phyloP scores from a whole-genome alignment of 2,797 vertebrate species.

The Brotula barbata region DNA sequence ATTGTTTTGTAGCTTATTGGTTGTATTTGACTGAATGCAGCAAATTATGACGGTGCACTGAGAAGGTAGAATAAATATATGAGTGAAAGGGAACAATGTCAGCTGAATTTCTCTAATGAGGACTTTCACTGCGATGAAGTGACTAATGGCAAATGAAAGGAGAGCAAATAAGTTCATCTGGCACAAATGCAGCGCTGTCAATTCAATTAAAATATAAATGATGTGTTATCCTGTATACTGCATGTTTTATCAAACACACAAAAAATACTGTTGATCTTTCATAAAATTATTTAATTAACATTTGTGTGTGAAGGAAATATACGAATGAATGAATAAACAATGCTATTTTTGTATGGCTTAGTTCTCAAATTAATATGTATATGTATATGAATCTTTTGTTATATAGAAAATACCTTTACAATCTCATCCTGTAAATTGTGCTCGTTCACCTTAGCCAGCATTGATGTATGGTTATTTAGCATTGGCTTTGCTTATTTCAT shows the following conservation, averaged over 20 bases:
- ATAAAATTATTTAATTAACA: not conserved
- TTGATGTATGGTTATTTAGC: conserved; percentile 6
- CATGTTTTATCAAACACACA: not conserved
- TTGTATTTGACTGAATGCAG: conserved; percentile 36
- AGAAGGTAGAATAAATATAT: conserved; percentile 17
- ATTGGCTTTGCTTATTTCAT: no score
- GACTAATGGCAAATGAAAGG: conserved; percentile 6
- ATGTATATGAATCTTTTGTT: no score
- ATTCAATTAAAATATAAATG: not conserved
- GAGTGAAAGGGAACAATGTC: conserved; percentile 28
- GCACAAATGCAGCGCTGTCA: no score
- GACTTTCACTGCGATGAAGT: not conserved
- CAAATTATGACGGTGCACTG: conserved; percentile 28
- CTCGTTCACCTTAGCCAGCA: not conserved
- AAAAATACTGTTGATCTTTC: not conserved
- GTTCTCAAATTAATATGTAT: no score
- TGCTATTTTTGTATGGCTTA: no score
- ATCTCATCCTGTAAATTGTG: no score
- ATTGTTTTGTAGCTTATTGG: conserved; percentile 52
- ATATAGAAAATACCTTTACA: no score
- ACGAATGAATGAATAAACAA: no score
- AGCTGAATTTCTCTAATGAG: conserved; percentile 9
- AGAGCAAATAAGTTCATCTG: not conserved
- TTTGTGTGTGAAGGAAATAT: not conserved
- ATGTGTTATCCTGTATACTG: not conserved